Evolutionary conservation across 2,797 vertebrate genomes (phyloP).

Genomic region (Chaunax sp.): DNA sequence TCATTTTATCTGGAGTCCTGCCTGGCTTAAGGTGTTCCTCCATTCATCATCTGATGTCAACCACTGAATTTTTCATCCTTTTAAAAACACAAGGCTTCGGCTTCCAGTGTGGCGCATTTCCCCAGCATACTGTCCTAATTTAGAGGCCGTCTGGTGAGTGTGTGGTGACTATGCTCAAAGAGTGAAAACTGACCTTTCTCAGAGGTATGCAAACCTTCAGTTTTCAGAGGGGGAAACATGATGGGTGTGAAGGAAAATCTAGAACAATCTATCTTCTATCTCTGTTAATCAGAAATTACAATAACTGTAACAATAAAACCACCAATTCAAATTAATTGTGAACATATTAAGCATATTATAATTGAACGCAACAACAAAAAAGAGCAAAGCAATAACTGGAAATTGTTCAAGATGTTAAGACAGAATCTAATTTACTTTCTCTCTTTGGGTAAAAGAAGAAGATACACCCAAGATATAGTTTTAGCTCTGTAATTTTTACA

Average conservation of each 20-base stretch:
- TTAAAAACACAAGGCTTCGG: slow-evolving; percentile 18
- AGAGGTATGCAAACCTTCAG: slow-evolving; percentile 17
- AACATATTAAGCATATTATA: background rate
- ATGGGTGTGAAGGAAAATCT: slow-evolving; percentile 26
- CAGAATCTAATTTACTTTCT: background rate
- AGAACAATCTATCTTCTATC: background rate
- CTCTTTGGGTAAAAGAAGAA: background rate
- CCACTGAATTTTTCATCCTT: slow-evolving; percentile 40
- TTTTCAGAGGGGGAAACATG: slow-evolving; percentile 27
- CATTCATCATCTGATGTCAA: slow-evolving; percentile 58
- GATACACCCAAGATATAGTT: background rate
- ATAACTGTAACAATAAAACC: too few relatives aligned
- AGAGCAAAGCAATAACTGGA: background rate
- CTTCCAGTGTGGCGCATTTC: slow-evolving; percentile 29
- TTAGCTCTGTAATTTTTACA: background rate
- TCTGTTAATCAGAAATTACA: background rate
- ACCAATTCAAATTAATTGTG: too few relatives aligned
- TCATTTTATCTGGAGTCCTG: slow-evolving; percentile 34
- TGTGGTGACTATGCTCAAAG: slow-evolving; percentile 34
- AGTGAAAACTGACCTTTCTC: slow-evolving; percentile 16
- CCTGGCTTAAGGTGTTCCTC: slow-evolving; percentile 32
- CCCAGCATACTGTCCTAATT: slow-evolving; percentile 30
- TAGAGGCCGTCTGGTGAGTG: slow-evolving; percentile 29
- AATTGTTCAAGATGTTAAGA: too few relatives aligned
- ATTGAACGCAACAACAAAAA: background rate